Conservation (phyloP, 1,140 invertebrate species). For the Anagrus nilaparvatae region DNA sequence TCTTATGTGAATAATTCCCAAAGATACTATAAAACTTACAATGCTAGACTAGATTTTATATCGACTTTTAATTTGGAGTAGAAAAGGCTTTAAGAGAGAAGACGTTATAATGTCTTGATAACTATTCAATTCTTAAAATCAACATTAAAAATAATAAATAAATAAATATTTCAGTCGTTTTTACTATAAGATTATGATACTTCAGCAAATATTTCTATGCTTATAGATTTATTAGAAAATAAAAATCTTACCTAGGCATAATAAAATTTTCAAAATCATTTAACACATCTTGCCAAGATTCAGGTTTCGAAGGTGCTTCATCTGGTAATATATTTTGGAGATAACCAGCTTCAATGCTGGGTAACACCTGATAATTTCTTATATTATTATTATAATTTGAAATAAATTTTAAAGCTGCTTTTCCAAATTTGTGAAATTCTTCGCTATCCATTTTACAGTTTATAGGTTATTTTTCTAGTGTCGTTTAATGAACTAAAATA, state of each 20-base stretch:
- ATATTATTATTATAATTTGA: conserved; percentile 54
- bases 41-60: no score
- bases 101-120: no score
- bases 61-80: no score
- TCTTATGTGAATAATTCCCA: neutral
- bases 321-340: conserved; percentile 62
- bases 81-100: no score
- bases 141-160: no score
- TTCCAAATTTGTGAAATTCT: conserved; percentile 63
- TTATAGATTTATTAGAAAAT: conserved; percentile 5
- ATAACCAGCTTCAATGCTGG: conserved; percentile 68
- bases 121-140: no score
- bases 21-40: no score
- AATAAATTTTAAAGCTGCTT: conserved; percentile 63
- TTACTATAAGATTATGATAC: no score
- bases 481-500: no score
- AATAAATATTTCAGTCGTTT: no score
- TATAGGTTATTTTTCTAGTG: no score
- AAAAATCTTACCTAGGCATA: conserved; percentile 64
- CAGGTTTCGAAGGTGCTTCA: conserved; percentile 62
- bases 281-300: conserved; percentile 74
- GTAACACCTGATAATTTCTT: conserved; percentile 52
- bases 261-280: conserved; percentile 73
- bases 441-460: conserved; percentile 58
- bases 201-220: neutral